Evolutionary conservation across 1,140 invertebrate genomes (phyloP).

Genomic region (Aphaenogaster rudis): DNA sequence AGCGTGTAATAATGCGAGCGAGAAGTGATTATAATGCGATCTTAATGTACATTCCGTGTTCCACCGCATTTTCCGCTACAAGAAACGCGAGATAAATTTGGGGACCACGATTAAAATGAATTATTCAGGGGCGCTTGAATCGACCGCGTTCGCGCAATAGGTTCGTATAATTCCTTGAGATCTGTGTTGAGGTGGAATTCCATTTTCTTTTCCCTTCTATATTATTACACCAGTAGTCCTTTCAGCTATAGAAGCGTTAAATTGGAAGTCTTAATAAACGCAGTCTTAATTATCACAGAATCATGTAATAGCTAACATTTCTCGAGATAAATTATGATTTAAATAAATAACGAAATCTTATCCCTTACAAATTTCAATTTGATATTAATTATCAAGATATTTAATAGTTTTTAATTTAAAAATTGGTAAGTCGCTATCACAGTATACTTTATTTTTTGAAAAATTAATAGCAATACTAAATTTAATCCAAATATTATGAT

Average conservation of each 20-base stretch:
- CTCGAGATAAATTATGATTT: neutral
- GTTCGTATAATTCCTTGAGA: conserved; percentile 61
- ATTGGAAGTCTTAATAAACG: conserved; percentile 26
- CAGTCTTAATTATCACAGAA: neutral
- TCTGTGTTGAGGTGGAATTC: conserved; percentile 41
- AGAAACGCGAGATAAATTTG: conserved; percentile 73
- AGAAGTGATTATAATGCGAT: conserved; percentile 56
- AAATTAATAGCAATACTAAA: neutral
- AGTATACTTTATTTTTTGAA: neutral
- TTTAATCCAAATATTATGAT: neutral
- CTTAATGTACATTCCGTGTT: conserved; percentile 66
- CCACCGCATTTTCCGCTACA: conserved; percentile 56
- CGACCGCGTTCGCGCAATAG: conserved; percentile 55
- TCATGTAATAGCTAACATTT: neutral
- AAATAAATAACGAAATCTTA: neutral
- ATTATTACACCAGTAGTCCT: conserved; percentile 24
- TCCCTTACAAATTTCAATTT: conserved; percentile 1
- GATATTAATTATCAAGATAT: neutral
- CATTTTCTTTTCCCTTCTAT: conserved; percentile 10
- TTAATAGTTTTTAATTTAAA: neutral
- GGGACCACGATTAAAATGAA: conserved; percentile 75
- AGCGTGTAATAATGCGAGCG: conserved; percentile 49
- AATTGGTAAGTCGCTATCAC: neutral
- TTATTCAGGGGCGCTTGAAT: conserved; percentile 73
- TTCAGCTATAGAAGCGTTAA: neutral